Evolutionary conservation across 2,888 invertebrate genomes (phyloP), one percentile per base, ranked within the genome.

Genomic region (Macrophya alboannulata): DNA sequence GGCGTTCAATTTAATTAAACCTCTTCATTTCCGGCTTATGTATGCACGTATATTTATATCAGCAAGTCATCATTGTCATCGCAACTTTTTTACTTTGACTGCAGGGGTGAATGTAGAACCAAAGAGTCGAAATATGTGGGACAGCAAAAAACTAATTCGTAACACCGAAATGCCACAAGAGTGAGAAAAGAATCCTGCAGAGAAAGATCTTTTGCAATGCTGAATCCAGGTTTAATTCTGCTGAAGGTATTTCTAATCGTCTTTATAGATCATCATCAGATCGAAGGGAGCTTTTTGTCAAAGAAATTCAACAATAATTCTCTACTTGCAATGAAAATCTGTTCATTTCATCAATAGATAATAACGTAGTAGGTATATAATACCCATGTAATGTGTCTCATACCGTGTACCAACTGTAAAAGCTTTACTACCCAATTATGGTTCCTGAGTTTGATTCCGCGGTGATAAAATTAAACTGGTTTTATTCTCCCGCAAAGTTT

Each of bases 21-120:
- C 81, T 81, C 81, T 81, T 81, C 81, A 81, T 81, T 81, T 81
- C 81, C 81, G 81, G 81, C 31, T 62, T 43, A 43, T 43, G 9
- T 43, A 40, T 17, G n/a, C 21, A 31, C 4, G 48, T 48, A 4
- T 43, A 59, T 9, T 15, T 55, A 15, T 31, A 37, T n/a, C 21
- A 25, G 62, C 25, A 62, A 55, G 55, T 55, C 55, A 55, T 55
- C n/a, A 55, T 55, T 55, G 55, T 55, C 40, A 71, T n/a, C 12
- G 9, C 15, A 74, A n/a, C 2, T 48, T 74, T 21, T 48, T 4
- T 74, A 51, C 51, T 55, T 77, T 37, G 51, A 55, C 55, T n/a
- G n/a, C n/a, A n/a, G n/a, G 21, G 45, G 74, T 21, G 45, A 45
- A 45, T 74, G 21, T 10, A 8, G 40, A n/a, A 43, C 71, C 9